These are phyloP conservation scores for Amblyjoppa proteus DNA, from an alignment of 2,888 invertebrate genomes.

Conservation along the genomic window DNA sequence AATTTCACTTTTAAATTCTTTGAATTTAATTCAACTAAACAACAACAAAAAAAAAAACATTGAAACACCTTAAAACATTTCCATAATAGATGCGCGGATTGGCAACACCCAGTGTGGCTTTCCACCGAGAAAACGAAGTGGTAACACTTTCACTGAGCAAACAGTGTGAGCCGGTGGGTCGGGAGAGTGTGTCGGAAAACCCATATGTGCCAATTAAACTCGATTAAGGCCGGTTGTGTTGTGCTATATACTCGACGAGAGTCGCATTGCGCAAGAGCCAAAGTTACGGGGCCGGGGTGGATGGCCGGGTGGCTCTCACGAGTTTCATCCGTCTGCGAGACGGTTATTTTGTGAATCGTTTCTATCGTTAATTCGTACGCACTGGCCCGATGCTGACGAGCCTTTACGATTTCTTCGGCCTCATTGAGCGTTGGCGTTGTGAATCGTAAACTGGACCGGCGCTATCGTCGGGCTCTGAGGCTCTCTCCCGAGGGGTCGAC, in stretches of 20 bases:
- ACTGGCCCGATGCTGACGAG: slow-evolving; percentile 32
- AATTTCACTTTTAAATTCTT: too few relatives aligned
- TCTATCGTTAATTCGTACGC: slow-evolving; percentile 34
- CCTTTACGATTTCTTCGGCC: slow-evolving; percentile 51
- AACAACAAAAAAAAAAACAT: background rate
- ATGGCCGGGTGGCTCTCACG: slow-evolving; percentile 61
- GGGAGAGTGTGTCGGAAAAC: slow-evolving; percentile 58
- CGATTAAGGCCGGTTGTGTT: slow-evolving; percentile 70
- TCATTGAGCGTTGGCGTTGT: slow-evolving; percentile 66
- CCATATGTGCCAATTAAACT: slow-evolving; percentile 75
- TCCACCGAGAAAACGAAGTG: slow-evolving; percentile 6
- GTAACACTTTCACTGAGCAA: slow-evolving; percentile 14
- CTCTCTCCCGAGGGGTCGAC: background rate
- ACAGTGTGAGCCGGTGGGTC: background rate
- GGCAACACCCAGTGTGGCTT: background rate
- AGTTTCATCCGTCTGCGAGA: slow-evolving; percentile 42
- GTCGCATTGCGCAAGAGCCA: slow-evolving; percentile 74
- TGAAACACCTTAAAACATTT: background rate
- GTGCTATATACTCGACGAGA: slow-evolving; percentile 29
- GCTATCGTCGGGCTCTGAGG: background rate
- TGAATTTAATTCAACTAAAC: background rate
- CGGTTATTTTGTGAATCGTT: slow-evolving; percentile 51
- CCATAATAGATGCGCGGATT: background rate
- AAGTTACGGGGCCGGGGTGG: slow-evolving; percentile 71
- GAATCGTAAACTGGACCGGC: slow-evolving; percentile 29